Conservation (phyloP, 2,113 vertebrate species). For the Calyptommatus sinebrachiatus region DNA sequence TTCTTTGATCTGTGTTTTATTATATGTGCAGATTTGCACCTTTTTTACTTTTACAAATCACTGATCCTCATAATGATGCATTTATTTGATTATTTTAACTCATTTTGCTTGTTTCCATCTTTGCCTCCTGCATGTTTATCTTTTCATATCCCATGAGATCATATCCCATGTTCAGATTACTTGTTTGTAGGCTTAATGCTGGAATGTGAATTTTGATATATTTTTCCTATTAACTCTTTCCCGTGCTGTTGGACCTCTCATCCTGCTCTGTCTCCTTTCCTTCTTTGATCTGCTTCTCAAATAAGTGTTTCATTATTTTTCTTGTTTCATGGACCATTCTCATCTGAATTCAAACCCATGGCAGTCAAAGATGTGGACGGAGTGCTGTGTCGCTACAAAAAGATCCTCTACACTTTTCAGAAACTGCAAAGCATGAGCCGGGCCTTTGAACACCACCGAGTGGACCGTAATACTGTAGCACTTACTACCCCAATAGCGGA, state of each 20-base stretch:
- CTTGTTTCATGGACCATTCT: neutral
- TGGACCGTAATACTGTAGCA: slow-evolving; percentile 89
- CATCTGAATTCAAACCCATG: neutral
- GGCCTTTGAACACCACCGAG: slow-evolving; percentile 87
- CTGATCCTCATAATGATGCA: neutral
- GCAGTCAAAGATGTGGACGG: slow-evolving; percentile 89
- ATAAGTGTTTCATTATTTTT: neutral
- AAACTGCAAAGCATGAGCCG: slow-evolving; percentile 89
- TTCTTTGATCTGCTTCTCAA: neutral
- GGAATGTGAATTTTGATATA: neutral
- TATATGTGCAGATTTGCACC: too few relatives aligned
- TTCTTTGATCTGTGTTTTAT: too few relatives aligned
- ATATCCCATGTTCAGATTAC: neutral
- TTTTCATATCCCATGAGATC: neutral
- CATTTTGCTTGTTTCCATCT: neutral
- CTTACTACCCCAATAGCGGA: slow-evolving; percentile 89
- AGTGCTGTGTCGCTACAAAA: slow-evolving; percentile 88
- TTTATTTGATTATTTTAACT: neutral
- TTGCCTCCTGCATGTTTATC: neutral
- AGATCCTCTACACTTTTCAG: slow-evolving; percentile 89
- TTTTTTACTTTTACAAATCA: neutral
- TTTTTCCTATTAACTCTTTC: neutral
- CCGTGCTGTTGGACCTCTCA: neutral
- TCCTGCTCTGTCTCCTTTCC: neutral
- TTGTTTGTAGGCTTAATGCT: neutral